phyloP scores from a whole-genome alignment of 1,140 invertebrate genomes.

The Hyphantria cunea region DNA sequence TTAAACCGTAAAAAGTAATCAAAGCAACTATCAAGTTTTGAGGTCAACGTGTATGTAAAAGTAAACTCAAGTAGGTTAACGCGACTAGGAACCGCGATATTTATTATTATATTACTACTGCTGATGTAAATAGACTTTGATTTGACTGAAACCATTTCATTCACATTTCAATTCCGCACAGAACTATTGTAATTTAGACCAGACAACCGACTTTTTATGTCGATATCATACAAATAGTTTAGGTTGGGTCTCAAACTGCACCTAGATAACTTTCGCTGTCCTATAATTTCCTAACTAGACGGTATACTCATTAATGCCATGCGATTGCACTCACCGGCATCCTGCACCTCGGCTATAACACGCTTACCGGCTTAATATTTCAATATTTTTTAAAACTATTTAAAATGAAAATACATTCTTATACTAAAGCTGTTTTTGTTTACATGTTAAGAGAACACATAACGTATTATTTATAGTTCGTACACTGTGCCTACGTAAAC shows the following conservation, averaged over 20 bases:
- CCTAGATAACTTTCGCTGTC: background rate
- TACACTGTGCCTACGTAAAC: slow-evolving; percentile 35
- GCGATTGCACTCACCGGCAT: slow-evolving; percentile 8
- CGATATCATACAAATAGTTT: no score
- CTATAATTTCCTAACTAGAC: background rate
- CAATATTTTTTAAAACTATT: background rate
- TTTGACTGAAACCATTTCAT: slow-evolving; percentile 1
- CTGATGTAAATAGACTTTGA: background rate
- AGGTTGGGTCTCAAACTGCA: background rate
- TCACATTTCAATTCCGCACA: background rate
- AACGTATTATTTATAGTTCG: slow-evolving; percentile 41
- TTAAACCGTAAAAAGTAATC: no score
- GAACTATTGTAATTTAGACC: no score
- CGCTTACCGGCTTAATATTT: background rate
- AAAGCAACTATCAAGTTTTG: slow-evolving; percentile 12
- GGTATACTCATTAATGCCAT: background rate
- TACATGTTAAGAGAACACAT: slow-evolving; percentile 34
- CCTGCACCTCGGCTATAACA: background rate
- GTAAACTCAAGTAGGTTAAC: slow-evolving; percentile 26
- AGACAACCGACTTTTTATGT: no score
- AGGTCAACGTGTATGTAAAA: slow-evolving; percentile 22
- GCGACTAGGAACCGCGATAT: slow-evolving; percentile 14
- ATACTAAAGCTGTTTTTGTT: slow-evolving; percentile 29
- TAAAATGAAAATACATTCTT: slow-evolving; percentile 1
- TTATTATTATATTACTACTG: slow-evolving; percentile 4